Conservation (phyloP, 92 coral and sea anemone genomes). For the Palythoa grandiflora region DNA sequence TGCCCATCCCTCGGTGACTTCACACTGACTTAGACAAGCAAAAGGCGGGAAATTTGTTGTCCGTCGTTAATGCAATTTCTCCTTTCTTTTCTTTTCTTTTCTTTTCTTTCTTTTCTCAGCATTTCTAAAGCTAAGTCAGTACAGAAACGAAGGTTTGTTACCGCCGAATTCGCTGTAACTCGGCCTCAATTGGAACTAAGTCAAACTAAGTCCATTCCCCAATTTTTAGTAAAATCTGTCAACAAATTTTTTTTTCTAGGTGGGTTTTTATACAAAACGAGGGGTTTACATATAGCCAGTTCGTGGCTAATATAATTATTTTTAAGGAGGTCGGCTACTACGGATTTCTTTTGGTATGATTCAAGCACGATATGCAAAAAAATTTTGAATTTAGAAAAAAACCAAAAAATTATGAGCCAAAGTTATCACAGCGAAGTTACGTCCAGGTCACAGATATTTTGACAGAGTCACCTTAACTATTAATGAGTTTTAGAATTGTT, state of each 20-base stretch:
- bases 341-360: background rate
- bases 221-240: background rate
- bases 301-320: background rate
- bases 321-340: background rate
- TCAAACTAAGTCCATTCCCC: background rate
- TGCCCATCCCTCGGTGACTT: slow-evolving; percentile 26
- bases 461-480: background rate
- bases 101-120: slow-evolving; percentile 28
- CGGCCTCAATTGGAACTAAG: slow-evolving; percentile 25
- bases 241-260: background rate
- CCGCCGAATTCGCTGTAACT: slow-evolving; percentile 22
- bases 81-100: slow-evolving; percentile 26
- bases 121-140: slow-evolving; percentile 25
- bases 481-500: slow-evolving; percentile 21
- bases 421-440: background rate
- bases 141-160: slow-evolving; percentile 28
- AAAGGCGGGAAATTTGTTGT: slow-evolving; percentile 28
- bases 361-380: background rate
- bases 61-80: slow-evolving; percentile 24
- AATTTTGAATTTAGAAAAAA: background rate
- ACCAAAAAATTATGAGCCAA: background rate
- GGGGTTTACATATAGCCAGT: background rate
- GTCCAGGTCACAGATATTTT: slow-evolving; percentile 6
- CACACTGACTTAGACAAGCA: slow-evolving; percentile 29
- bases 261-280: background rate